Percentiles rank a stretch among this genome's conserved stretches.
Evolutionary conservation across 1,140 invertebrate genomes (phyloP).

Genomic region (Drosophila paulistorum): DNA sequence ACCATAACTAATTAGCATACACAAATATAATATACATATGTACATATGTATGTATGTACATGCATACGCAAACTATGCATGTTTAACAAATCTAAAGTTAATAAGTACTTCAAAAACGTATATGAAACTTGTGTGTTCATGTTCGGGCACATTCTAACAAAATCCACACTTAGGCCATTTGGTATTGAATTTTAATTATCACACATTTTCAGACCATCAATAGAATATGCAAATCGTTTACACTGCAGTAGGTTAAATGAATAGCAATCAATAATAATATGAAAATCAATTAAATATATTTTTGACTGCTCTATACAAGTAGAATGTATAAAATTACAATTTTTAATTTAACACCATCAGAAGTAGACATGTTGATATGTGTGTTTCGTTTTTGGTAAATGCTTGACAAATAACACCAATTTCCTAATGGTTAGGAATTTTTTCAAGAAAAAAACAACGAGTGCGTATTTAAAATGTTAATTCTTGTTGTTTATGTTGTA

Average conservation of each 20-base stretch:
- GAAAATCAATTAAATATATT: slow-evolving; percentile 42
- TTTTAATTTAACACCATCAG: not conserved
- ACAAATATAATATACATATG: too few relatives aligned
- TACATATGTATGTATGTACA: too few relatives aligned
- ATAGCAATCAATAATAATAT: slow-evolving; percentile 33
- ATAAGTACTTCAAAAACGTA: too few relatives aligned
- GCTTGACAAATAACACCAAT: not conserved
- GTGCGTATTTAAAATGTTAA: too few relatives aligned
- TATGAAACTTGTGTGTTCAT: too few relatives aligned
- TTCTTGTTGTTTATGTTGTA: slow-evolving; percentile 14
- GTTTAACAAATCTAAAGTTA: not conserved
- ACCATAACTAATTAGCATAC: slow-evolving; percentile 1
- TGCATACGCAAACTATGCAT: too few relatives aligned
- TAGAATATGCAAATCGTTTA: slow-evolving; percentile 40
- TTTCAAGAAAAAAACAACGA: not conserved
- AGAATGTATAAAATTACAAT: not conserved
- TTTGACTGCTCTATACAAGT: slow-evolving; percentile 23
- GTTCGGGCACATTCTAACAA: too few relatives aligned
- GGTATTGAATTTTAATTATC: slow-evolving; percentile 25
- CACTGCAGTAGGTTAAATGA: slow-evolving; percentile 15
- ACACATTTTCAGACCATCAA: slow-evolving; percentile 33
- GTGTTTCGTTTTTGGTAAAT: not conserved
- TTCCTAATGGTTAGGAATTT: too few relatives aligned
- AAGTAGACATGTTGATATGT: not conserved
- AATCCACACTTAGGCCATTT: slow-evolving; percentile 21